These are phyloP conservation scores for Pygoscelis adeliae DNA, from an alignment of 2,113 vertebrate species.

Conservation along the genomic window DNA sequence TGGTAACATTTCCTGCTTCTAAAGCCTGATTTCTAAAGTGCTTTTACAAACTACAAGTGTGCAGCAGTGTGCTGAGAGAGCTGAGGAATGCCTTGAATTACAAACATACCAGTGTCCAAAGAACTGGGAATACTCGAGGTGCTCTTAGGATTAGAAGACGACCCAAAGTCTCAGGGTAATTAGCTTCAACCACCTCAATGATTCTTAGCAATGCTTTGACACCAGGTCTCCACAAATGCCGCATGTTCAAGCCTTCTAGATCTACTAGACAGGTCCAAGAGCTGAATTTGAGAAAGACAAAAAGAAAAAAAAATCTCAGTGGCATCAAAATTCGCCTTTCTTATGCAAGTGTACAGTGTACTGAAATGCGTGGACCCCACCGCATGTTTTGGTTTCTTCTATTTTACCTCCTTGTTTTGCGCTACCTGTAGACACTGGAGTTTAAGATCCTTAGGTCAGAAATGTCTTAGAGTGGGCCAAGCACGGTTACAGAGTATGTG, in stretches of 20 bases:
- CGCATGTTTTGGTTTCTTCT: background rate
- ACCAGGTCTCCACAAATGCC: slow-evolving; percentile 94
- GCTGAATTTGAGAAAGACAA: slow-evolving; percentile 58
- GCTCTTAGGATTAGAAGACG: slow-evolving; percentile 90
- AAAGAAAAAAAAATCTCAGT: background rate
- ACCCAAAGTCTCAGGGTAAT: slow-evolving; percentile 95
- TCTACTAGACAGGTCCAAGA: slow-evolving; percentile 97
- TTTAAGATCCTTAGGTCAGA: background rate
- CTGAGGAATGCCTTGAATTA: background rate
- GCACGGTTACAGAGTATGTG: background rate
- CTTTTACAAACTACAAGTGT: background rate
- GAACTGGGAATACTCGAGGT: slow-evolving; percentile 91
- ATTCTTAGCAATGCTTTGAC: slow-evolving; percentile 93
- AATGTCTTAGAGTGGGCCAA: background rate
- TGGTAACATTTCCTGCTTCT: background rate
- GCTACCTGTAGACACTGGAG: background rate
- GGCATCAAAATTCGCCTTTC: background rate
- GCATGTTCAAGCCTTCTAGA: slow-evolving; percentile 95
- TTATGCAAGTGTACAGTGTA: background rate
- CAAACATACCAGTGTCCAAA: slow-evolving; percentile 91
- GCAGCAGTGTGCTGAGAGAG: background rate
- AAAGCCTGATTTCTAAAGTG: background rate
- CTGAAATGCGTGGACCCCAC: background rate
- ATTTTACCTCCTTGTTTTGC: background rate
- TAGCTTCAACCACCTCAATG: slow-evolving; percentile 96